Evolutionary conservation across 92 coral and sea anemone genomes (phyloP).

Genomic region (Zoanthus sociatus): DNA sequence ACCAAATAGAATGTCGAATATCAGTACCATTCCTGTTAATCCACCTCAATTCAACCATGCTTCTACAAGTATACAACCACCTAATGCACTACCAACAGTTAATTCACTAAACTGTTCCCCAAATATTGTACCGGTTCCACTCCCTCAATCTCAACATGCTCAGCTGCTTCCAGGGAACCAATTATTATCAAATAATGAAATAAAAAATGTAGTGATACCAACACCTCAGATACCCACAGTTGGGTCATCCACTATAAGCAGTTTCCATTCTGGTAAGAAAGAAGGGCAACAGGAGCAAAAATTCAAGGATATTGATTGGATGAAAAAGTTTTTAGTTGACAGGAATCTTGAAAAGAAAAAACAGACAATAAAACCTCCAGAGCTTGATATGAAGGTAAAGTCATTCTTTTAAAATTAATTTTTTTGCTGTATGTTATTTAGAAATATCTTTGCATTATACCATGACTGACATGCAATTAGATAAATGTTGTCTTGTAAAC

Average conservation of each 20-base stretch:
- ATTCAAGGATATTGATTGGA: conserved; percentile 58
- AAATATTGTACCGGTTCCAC: conserved; percentile 5
- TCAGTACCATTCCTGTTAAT: not conserved
- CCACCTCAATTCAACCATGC: not conserved
- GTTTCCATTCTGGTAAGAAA: not conserved
- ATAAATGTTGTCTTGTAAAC: no score
- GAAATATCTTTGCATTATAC: no score
- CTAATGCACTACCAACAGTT: not conserved
- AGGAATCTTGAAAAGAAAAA: conserved; percentile 41
- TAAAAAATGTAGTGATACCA: not conserved
- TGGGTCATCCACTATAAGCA: not conserved
- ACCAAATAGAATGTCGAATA: not conserved
- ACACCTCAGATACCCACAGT: not conserved
- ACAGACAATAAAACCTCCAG: not conserved
- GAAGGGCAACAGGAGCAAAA: conserved; percentile 13
- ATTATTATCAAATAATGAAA: not conserved
- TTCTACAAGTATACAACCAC: not conserved
- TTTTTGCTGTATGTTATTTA: no score
- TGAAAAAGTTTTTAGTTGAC: conserved; percentile 63
- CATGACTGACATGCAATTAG: no score
- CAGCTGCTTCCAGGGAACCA: not conserved
- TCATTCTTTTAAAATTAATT: no score
- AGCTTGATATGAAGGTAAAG: conserved; percentile 18
- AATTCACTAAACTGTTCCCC: not conserved
- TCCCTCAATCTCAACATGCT: not conserved